Conservation (phyloP, 2,888 invertebrate genomes). For the Falcaria lacertinaria region DNA sequence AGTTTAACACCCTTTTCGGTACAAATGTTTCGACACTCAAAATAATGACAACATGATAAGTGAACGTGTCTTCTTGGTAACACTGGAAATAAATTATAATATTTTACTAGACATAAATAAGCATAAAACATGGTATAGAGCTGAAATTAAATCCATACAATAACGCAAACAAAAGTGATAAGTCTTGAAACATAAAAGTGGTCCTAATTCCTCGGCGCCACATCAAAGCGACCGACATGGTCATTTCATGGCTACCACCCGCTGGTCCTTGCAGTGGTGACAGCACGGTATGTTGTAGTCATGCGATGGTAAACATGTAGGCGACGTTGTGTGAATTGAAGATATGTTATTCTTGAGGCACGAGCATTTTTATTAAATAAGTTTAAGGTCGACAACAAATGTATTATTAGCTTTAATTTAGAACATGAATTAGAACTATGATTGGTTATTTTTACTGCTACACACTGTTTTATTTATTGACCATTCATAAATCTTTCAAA, state of each 20-base stretch:
- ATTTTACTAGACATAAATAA: too few relatives aligned
- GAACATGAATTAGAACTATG: too few relatives aligned
- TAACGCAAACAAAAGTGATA: neutral
- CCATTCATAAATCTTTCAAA: too few relatives aligned
- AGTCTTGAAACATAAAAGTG: conserved; percentile 15
- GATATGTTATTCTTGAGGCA: neutral
- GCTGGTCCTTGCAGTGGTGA: conserved; percentile 39
- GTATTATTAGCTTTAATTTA: too few relatives aligned
- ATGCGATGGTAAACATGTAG: neutral
- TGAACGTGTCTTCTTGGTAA: too few relatives aligned
- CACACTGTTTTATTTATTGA: too few relatives aligned
- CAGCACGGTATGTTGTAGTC: conserved; percentile 25
- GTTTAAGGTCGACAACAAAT: too few relatives aligned
- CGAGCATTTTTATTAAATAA: too few relatives aligned
- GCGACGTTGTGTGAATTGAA: neutral
- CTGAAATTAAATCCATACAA: neutral
- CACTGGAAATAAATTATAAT: neutral
- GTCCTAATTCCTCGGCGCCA: conserved; percentile 29
- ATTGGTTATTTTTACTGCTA: too few relatives aligned
- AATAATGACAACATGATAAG: too few relatives aligned
- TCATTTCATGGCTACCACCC: conserved; percentile 36
- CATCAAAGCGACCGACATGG: conserved; percentile 25
- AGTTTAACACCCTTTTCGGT: too few relatives aligned
- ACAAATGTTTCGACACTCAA: too few relatives aligned
- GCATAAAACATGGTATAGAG: neutral